phyloP scores from a whole-genome alignment of 2,113 vertebrate genomes.

The Epinephelus cyanopodus region DNA sequence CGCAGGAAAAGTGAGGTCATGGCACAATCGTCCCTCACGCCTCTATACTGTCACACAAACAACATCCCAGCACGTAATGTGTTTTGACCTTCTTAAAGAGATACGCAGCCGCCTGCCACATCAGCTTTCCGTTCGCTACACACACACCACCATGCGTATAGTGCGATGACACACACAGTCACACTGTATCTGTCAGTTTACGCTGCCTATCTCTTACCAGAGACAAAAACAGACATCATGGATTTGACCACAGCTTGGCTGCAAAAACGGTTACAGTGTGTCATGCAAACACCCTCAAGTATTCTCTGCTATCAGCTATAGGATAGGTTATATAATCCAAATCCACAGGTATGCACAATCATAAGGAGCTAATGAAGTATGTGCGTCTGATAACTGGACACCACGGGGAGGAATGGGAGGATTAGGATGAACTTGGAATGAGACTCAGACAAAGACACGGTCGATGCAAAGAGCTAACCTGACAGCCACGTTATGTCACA shows the following conservation, averaged over 20 bases:
- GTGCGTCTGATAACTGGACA: conserved; percentile 2
- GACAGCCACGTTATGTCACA: background rate
- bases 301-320: background rate
- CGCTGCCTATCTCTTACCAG: conserved; percentile 8
- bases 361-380: background rate
- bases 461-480: background rate
- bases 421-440: background rate
- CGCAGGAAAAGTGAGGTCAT: conserved; percentile 61
- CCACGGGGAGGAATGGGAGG: background rate
- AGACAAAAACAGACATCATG: background rate
- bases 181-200: background rate
- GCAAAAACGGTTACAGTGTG: background rate
- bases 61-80: background rate
- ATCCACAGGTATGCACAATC: conserved; percentile 11
- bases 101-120: conserved; percentile 33
- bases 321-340: background rate
- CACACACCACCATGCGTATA: background rate
- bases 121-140: conserved; percentile 35
- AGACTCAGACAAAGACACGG: background rate
- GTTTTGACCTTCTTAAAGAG: conserved; percentile 21
- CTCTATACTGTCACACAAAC: conserved; percentile 12
- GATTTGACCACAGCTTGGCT: conserved; percentile 1
- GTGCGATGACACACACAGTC: background rate
- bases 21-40: conserved; percentile 10
- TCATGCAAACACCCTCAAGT: background rate